A percentile compares a stretch with the other conserved stretches of the same genome.
Evolutionary conservation across 2,797 vertebrate genomes (phyloP).

Genomic region (Fistularia commersonii): DNA sequence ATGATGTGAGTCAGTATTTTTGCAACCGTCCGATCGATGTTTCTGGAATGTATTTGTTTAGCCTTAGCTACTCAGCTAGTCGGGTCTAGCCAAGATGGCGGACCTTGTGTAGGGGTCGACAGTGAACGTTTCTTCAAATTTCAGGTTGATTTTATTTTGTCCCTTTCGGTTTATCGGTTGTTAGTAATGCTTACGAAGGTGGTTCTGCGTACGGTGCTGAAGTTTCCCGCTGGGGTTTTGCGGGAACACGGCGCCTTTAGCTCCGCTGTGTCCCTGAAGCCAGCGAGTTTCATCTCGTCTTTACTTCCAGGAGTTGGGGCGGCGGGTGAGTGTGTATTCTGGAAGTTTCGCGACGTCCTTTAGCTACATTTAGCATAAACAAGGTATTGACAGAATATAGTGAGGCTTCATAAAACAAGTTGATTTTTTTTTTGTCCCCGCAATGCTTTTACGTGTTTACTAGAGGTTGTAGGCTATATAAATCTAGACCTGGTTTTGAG

Average conservation of each 20-base stretch:
- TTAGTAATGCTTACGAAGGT: slow-evolving; percentile 44
- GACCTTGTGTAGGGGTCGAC: slow-evolving; percentile 50
- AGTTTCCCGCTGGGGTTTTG: slow-evolving; percentile 34
- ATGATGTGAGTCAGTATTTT: background rate
- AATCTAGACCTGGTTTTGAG: no score
- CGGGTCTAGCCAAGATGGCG: slow-evolving; percentile 68
- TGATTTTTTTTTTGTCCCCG: no score
- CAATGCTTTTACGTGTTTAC: no score
- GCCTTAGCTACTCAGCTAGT: slow-evolving; percentile 23
- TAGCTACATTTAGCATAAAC: no score
- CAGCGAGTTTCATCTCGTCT: slow-evolving; percentile 26
- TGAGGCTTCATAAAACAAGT: no score
- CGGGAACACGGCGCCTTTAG: slow-evolving; percentile 44
- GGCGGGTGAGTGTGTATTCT: no score
- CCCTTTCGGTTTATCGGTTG: background rate
- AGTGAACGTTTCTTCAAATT: background rate
- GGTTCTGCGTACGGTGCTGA: slow-evolving; percentile 52
- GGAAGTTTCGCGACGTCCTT: no score
- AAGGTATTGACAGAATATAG: no score
- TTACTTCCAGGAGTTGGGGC: slow-evolving; percentile 27
- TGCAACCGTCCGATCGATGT: slow-evolving; percentile 37
- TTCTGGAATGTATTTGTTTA: slow-evolving; percentile 29
- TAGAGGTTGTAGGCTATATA: no score
- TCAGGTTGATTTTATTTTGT: rapidly evolving
- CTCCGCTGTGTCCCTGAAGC: slow-evolving; percentile 7